Evolutionary conservation across 2,113 vertebrate genomes (phyloP), one percentile per base, ranked within the genome.

Genomic region (Actinemys pallida): DNA sequence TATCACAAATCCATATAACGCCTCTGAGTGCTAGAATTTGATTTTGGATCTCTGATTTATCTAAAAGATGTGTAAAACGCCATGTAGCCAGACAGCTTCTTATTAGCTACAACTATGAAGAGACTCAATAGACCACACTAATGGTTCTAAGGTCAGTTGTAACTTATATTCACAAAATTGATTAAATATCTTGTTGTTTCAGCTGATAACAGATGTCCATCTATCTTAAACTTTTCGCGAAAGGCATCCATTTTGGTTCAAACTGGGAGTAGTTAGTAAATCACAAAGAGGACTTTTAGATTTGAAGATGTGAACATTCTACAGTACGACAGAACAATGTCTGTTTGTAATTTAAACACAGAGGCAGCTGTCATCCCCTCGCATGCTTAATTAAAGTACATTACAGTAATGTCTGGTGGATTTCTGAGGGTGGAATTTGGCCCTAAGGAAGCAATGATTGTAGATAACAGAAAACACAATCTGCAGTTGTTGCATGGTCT

Each of bases 361-460:
- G 52, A 56, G 79, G 62, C 57, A 95, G 50, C 84, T 89, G 87
- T 52, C 47, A 90, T 5, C 24, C 82, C 24, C 39, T 90, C 83
- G 56, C 49, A 22, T 84, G n/a, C 29, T 93, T 93, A 91, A 96
- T 96, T 88, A 90, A 88, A 88, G 27, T 42, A 72, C 8, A 92
- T 95, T 88, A 50, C 45, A 85, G 11, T 53, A 31, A 49, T 91
- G 19, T 19, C 89, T 84, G 69, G 92, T 84, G 50, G 27, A 94
- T 53, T 88, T 87, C 25, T 87, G 92, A 86, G 80, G 76, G 52
- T 89, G 95, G 83, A 92, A 93, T 79, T 49, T 14, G 14, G n/a
- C 69, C 81, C 85, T n/a, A 14, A 81, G 50, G 78, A 92, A 91
- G 25, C 10, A 95, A 42, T 19, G 3, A 49, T 86, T 94, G 69